Base-by-base conservation (phyloP, 2,888 invertebrate genomes). In the Eupithecia tripunctaria region DNA sequence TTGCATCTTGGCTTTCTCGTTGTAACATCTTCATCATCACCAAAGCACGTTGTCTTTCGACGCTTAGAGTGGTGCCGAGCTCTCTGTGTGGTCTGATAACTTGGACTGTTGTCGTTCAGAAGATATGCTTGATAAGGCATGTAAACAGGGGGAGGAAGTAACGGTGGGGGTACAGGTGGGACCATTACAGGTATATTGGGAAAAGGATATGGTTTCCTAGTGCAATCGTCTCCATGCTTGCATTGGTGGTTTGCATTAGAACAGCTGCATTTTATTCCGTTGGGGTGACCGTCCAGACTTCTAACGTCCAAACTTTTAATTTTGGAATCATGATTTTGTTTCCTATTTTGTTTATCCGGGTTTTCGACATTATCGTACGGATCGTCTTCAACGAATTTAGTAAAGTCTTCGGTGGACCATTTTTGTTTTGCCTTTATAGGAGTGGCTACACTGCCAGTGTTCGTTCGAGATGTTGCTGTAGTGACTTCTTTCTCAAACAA, bases 271-370 rank as follows among this genome's bases (percentile, higher is more conserved):
- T 72, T 78, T 29, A 74, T 60, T 27, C 51, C 67, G n/a, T 65
- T 71, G 7, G 66, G 66, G 29, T 74, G 71, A 21, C 78, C 76
- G 15, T 80, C 70, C 72, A 92, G 85, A 82, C 91, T 92, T 82
- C 91, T 87, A 36, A 90, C 80, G 68, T 85, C 91, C 25, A 92
- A 77, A 69, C 86, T 78, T 86, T 91, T 92, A n/a, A 68, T 65
- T 68, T 70, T 67, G 41, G 60, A 27, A 63, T 66, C 65, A 63
- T 27, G 51, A 8, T 25, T 67, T 41, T 68, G n/a, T 38, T 60
- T 29, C 59, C 43, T 32, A 7, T n/a, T 56, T 79, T 74, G 38
- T 47, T 70, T 68, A 78, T 69, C 66, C 76, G 66, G 18, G 15
- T 72, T 8, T 75, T 36, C n/a, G 41, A 21, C 64, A 29, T 29